These are phyloP conservation scores for Clarias platycephalus DNA, from an alignment of 2,797 vertebrate genomes.

Conservation along the genomic window DNA sequence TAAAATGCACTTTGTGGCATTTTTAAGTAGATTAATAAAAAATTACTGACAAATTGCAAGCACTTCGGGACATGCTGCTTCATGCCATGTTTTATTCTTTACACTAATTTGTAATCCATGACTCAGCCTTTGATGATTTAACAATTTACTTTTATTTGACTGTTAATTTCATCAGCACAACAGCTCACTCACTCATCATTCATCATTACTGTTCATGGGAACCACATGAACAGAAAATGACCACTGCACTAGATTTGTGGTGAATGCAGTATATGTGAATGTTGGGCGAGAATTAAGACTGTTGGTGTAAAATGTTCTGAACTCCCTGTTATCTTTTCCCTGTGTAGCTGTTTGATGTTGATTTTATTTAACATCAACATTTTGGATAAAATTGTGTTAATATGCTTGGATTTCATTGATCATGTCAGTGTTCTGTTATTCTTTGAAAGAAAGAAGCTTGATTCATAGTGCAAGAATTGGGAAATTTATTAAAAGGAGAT, in stretches of 20 bases:
- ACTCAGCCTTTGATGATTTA: constrained; percentile 14
- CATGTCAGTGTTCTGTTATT: constrained; percentile 32
- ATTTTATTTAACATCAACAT: not conserved
- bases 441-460: constrained; percentile 7
- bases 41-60: not conserved
- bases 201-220: constrained; percentile 42
- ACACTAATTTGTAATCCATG: constrained; percentile 30
- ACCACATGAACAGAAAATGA: constrained; percentile 21
- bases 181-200: constrained; percentile 53
- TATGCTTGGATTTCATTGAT: constrained; percentile 20
- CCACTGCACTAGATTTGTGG: constrained; percentile 4
- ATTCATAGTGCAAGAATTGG: not conserved
- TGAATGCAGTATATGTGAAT: constrained; percentile 15
- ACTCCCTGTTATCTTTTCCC: constrained; percentile 31
- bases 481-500: not conserved
- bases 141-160: constrained; percentile 45
- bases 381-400: not conserved
- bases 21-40: not conserved
- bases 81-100: constrained; percentile 30
- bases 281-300: not conserved
- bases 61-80: constrained; percentile 29
- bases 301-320: constrained; percentile 7
- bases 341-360: not conserved
- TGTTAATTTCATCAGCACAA: constrained; percentile 48
- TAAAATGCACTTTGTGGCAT: no score